These are phyloP conservation scores for Drosophila aldrichi DNA, from an alignment of 2,888 invertebrate species.

Conservation along the genomic window DNA sequence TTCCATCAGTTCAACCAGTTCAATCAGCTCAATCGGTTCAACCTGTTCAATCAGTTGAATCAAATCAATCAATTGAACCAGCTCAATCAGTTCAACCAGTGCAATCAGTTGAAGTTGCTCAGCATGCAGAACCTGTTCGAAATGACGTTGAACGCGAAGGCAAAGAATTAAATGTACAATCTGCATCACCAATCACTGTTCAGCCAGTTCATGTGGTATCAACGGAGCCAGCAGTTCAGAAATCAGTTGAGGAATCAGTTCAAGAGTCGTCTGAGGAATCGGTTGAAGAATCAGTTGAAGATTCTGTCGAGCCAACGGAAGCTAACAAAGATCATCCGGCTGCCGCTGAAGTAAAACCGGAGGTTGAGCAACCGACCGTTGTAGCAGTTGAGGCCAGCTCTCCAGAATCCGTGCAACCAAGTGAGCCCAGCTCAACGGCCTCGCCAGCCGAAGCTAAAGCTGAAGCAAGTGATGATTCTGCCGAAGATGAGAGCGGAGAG, in stretches of 20 bases:
- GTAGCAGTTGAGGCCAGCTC: neutral
- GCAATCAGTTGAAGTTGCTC: neutral
- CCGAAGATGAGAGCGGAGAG: constrained; percentile 24
- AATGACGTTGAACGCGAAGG: constrained; percentile 43
- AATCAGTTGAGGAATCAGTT: constrained; percentile 3
- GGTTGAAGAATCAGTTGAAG: constrained; percentile 12
- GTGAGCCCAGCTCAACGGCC: constrained; percentile 28
- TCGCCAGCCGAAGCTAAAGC: constrained; percentile 10
- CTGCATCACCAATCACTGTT: constrained; percentile 6
- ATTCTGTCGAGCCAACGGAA: constrained; percentile 29
- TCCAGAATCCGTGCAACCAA: neutral
- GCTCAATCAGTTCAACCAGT: neutral
- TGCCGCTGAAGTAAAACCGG: constrained; percentile 13
- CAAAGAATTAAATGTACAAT: constrained; percentile 16
- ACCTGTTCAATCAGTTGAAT: neutral
- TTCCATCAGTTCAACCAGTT: neutral
- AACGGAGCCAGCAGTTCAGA: constrained; percentile 27
- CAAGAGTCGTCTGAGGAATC: constrained; percentile 2
- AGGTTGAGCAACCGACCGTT: constrained; percentile 9
- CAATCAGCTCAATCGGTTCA: neutral
- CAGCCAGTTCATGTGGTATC: constrained; percentile 21
- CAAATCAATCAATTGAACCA: neutral
- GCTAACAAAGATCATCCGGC: constrained; percentile 5
- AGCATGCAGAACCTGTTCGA: neutral
- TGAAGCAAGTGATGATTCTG: constrained; percentile 14